These are phyloP conservation scores for Cyphomyrus discorhynchus DNA, from an alignment of 2,113 vertebrate species.

Conservation along the genomic window DNA sequence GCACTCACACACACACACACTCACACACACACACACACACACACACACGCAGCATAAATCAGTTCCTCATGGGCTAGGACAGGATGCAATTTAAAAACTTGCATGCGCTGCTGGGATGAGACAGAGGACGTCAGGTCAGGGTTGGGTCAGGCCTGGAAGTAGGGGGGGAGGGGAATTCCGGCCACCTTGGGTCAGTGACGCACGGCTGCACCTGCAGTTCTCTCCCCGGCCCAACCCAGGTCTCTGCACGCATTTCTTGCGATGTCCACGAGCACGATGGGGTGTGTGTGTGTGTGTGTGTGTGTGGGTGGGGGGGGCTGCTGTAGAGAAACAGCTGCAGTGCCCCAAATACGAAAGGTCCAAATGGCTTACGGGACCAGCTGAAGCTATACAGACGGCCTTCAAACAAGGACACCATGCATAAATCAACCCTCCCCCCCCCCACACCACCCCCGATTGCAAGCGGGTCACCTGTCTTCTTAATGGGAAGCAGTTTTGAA, in stretches of 20 bases:
- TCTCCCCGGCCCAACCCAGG: conserved; percentile 28
- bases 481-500: not conserved
- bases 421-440: not conserved
- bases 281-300: too few relatives aligned
- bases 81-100: not conserved
- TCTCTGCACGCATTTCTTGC: not conserved
- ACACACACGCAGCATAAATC: not conserved
- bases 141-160: not conserved
- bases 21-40: not conserved
- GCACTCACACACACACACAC: not conserved
- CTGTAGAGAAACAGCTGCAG: conserved; percentile 1
- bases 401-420: not conserved
- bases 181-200: not conserved
- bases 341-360: not conserved
- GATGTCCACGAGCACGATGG: not conserved
- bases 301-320: not conserved
- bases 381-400: not conserved
- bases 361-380: not conserved
- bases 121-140: not conserved
- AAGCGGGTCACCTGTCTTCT: not conserved
- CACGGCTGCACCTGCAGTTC: conserved; percentile 20
- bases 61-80: not conserved
- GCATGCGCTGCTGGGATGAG: not conserved
- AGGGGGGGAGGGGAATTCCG: not conserved
- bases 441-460: not conserved